Percentiles rank a stretch among this genome's conserved stretches.
These are phyloP conservation scores for Axinella damicornis DNA, from an alignment of 37 sponge, comb jelly and placozoan genomes.

Conservation along the genomic window DNA sequence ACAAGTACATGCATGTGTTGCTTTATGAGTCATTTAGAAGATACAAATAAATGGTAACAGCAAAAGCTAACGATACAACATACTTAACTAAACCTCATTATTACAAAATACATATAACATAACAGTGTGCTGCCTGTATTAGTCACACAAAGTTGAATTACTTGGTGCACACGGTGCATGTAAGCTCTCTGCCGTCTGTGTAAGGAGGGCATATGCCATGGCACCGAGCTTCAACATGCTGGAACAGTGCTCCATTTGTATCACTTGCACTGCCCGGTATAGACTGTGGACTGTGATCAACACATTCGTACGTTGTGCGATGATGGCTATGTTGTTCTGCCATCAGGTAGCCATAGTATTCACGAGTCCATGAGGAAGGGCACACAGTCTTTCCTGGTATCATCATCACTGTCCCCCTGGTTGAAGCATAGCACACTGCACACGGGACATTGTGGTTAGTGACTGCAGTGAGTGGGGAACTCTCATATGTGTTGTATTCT, in stretches of 20 bases:
- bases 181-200: constrained; percentile 32
- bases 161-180: constrained; percentile 73
- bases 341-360: neutral
- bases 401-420: constrained; percentile 17
- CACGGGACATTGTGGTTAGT: constrained; percentile 51
- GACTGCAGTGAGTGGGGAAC: neutral
- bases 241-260: constrained; percentile 61
- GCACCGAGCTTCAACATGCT: constrained; percentile 53
- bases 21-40: too few relatives aligned
- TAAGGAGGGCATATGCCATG: constrained; percentile 65
- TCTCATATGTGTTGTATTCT: constrained; percentile 49
- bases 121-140: too few relatives aligned
- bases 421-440: constrained; percentile 52
- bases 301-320: constrained; percentile 44
- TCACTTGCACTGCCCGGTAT: constrained; percentile 19
- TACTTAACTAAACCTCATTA: too few relatives aligned
- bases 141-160: neutral
- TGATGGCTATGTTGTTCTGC: too few relatives aligned
- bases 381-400: constrained; percentile 54
- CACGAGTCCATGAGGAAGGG: constrained; percentile 44
- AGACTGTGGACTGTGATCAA: constrained; percentile 16
- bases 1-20: too few relatives aligned
- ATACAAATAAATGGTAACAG: too few relatives aligned
- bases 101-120: too few relatives aligned
- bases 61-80: too few relatives aligned